These are phyloP conservation scores for Sinocyclocheilus rhinocerous DNA, from an alignment of 2,113 vertebrate species.

Conservation along the genomic window DNA sequence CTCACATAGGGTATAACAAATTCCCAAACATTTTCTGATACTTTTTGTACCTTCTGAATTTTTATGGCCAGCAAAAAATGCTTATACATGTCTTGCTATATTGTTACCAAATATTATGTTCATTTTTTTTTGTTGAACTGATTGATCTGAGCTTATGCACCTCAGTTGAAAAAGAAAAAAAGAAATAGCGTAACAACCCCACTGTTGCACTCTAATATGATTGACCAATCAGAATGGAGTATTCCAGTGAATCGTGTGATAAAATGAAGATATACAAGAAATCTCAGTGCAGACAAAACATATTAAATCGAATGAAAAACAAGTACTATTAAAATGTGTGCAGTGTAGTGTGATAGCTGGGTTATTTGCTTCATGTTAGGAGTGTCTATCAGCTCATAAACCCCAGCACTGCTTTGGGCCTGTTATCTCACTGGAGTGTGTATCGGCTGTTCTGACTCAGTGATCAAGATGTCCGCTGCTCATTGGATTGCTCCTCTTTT, in stretches of 20 bases:
- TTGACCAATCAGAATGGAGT: background rate
- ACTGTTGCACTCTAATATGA: background rate
- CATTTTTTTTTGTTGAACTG: too few relatives aligned
- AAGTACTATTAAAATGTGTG: slow-evolving; percentile 11
- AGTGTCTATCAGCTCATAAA: slow-evolving; percentile 22
- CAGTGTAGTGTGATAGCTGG: slow-evolving; percentile 3
- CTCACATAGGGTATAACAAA: too few relatives aligned
- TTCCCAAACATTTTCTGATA: too few relatives aligned
- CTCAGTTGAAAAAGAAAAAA: too few relatives aligned
- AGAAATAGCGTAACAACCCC: background rate
- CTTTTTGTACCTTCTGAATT: too few relatives aligned
- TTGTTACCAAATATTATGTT: too few relatives aligned
- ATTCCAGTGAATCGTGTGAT: background rate
- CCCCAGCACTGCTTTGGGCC: slow-evolving; percentile 9
- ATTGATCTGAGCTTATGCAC: too few relatives aligned
- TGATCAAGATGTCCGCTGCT: slow-evolving; percentile 12
- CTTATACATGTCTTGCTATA: too few relatives aligned
- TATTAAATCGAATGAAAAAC: background rate
- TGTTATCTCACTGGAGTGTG: slow-evolving; percentile 16
- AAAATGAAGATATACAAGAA: background rate
- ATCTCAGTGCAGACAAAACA: background rate
- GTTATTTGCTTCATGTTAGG: slow-evolving; percentile 21
- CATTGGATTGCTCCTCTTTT: slow-evolving; percentile 12
- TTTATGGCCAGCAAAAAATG: too few relatives aligned
- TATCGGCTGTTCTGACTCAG: slow-evolving; percentile 16